A percentile compares a stretch with the other conserved stretches of the same genome.
Evolutionary conservation across 2,888 invertebrate species (phyloP).

Genomic region (Coenonympha glycerion): DNA sequence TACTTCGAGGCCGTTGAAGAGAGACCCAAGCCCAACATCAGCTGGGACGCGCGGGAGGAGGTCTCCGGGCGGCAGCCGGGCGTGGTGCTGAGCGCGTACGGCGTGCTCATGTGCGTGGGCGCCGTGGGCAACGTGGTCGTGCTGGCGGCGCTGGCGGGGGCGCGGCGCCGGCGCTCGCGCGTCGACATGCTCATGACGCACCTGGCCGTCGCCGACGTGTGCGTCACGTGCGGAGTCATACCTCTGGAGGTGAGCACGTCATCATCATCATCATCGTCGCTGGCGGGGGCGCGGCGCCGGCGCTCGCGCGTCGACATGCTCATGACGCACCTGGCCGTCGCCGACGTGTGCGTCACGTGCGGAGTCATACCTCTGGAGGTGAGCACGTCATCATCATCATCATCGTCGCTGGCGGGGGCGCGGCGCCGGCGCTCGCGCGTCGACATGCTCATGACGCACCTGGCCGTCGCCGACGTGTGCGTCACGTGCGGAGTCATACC

Average conservation of each 20-base stretch:
- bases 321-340: constrained; percentile 85
- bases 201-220: constrained; percentile 85
- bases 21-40: constrained; percentile 17
- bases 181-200: constrained; percentile 88
- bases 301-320: constrained; percentile 85
- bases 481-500: constrained; percentile 89
- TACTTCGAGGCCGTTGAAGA: constrained; percentile 46
- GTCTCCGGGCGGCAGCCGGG: constrained; percentile 43
- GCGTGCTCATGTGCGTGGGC: constrained; percentile 78
- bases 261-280: no score
- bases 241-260: constrained; percentile 80
- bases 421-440: constrained; percentile 82
- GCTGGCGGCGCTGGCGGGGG: constrained; percentile 78
- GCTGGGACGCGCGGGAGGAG: constrained; percentile 27
- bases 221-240: constrained; percentile 87
- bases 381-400: no score
- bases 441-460: constrained; percentile 85
- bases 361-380: constrained; percentile 85
- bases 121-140: constrained; percentile 84
- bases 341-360: constrained; percentile 88
- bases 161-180: constrained; percentile 79
- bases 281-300: constrained; percentile 78
- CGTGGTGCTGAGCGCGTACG: constrained; percentile 77
- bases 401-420: constrained; percentile 78
- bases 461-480: constrained; percentile 86